Percentiles rank a stretch among this genome's conserved stretches.
These are phyloP conservation scores for Bombus difficillimus DNA, from an alignment of 1,140 invertebrate species.

Conservation along the genomic window DNA sequence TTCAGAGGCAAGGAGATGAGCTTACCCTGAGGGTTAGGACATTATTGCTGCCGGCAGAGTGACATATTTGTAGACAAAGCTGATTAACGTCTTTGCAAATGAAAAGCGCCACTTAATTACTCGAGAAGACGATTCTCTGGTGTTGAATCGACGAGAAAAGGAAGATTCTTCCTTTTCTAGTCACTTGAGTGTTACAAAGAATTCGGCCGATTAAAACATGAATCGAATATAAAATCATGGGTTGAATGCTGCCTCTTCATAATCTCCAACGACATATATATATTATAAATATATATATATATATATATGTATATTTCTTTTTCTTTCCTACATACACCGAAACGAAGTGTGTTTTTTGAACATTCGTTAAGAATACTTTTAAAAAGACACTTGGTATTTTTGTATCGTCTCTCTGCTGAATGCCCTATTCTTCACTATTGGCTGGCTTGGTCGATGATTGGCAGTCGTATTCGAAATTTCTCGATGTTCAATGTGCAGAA, in stretches of 20 bases:
- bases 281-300: neutral
- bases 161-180: too few relatives aligned
- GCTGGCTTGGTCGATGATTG: constrained; percentile 74
- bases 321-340: constrained; percentile 28
- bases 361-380: constrained; percentile 43
- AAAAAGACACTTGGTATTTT: constrained; percentile 63
- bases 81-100: constrained; percentile 58
- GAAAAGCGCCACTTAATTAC: constrained; percentile 49
- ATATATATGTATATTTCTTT: constrained; percentile 5
- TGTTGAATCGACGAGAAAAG: neutral
- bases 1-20: constrained; percentile 58
- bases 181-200: neutral
- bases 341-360: constrained; percentile 37
- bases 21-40: constrained; percentile 26
- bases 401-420: constrained; percentile 63
- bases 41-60: constrained; percentile 43
- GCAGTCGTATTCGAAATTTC: constrained; percentile 72
- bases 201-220: neutral
- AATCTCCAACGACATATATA: constrained; percentile 11
- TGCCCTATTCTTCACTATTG: constrained; percentile 63
- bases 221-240: neutral
- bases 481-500: constrained; percentile 75
- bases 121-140: constrained; percentile 11
- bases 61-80: constrained; percentile 44
- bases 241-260: constrained; percentile 62